Evolutionary conservation across 2,797 vertebrate species (phyloP), one percentile per base, ranked within the genome.

Genomic region (Thunnus albacares): DNA sequence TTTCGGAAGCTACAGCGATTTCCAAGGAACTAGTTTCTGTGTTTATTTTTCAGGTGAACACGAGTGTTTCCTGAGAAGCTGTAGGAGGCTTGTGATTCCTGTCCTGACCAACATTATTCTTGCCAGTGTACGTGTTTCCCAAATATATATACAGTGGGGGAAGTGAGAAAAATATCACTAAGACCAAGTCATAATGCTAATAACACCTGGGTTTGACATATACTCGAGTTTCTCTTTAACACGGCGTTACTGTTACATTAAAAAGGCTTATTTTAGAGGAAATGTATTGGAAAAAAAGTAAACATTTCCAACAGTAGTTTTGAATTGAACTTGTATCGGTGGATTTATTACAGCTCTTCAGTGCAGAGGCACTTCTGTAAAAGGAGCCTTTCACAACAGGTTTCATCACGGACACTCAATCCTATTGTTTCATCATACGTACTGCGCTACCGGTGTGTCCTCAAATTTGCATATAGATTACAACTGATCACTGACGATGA

Each of bases 381-480:
- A 26, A 66, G 45, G 75, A 64, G 66, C 67, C 56, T 82, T 75
- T 79, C 20, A 63, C 45, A 11, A 60, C 26, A 28, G 61, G 80
- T 49, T 68, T 56, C 65, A 57, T 81, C 71, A 69, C 61, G 28
- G 51, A 49, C 56, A 45, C 55, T 58, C 70, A 45, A 33, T 76
- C 55, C 13, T 14, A 73, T 80, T 66, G 73, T 76, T 71, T 77
- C 28, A 53, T 79, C 61, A 9, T 11, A 70, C 59, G 57, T 22
- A 41, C 2, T 65, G 61, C 9, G 2, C 17, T 67, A 66, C 24
- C 49, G 41, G 38, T 61, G 52, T 28, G 60, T 57, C 53, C 64
- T 82, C 41, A 53, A 63, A 84, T 91, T 82, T 87, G 85, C 84
- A 88, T 92, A 59, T 77, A 84, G 51, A 84, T 75, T 53, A 87